Percentiles rank a stretch among this genome's conserved stretches.
These are phyloP conservation scores for Theocolax elegans DNA, from an alignment of 1,140 invertebrate genomes.

Conservation along the genomic window DNA sequence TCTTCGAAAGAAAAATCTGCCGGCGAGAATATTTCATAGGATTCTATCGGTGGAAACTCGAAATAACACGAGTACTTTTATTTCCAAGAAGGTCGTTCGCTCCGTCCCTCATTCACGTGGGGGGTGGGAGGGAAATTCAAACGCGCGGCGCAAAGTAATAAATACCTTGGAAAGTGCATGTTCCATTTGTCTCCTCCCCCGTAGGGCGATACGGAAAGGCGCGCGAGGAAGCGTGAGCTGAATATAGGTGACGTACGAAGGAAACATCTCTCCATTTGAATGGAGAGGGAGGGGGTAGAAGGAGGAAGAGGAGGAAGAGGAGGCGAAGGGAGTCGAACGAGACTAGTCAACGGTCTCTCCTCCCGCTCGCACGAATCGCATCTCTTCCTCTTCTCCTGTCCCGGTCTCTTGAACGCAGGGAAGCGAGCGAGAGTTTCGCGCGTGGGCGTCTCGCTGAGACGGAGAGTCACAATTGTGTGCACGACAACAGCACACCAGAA, in stretches of 20 bases:
- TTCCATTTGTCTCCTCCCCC: constrained; percentile 25
- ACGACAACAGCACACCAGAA: constrained; percentile 11
- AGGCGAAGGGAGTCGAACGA: neutral
- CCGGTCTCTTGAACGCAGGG: constrained; percentile 7
- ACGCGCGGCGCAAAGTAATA: constrained; percentile 27
- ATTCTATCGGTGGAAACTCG: too few species aligned
- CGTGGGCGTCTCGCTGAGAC: constrained; percentile 24
- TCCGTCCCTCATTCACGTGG: too few species aligned
- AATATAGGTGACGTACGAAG: constrained; percentile 34
- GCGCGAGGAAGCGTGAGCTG: constrained; percentile 18
- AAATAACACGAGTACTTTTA: too few species aligned
- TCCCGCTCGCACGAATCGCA: constrained; percentile 7
- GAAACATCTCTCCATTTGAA: constrained; percentile 36
- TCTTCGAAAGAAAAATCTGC: too few species aligned
- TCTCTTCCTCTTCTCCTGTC: neutral
- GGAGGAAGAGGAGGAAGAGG: neutral
- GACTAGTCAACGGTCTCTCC: neutral
- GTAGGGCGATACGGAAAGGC: constrained; percentile 27
- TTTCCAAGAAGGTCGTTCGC: too few species aligned
- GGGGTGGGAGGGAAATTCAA: too few species aligned
- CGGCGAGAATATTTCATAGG: too few species aligned
- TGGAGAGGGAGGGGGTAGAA: constrained; percentile 8
- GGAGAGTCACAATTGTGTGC: constrained; percentile 15
- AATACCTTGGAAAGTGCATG: constrained; percentile 32
- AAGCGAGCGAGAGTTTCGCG: neutral